Evolutionary conservation across 2,113 vertebrate genomes (phyloP), one percentile per base, ranked within the genome.

Genomic region (Neolamprologus ventralis): DNA sequence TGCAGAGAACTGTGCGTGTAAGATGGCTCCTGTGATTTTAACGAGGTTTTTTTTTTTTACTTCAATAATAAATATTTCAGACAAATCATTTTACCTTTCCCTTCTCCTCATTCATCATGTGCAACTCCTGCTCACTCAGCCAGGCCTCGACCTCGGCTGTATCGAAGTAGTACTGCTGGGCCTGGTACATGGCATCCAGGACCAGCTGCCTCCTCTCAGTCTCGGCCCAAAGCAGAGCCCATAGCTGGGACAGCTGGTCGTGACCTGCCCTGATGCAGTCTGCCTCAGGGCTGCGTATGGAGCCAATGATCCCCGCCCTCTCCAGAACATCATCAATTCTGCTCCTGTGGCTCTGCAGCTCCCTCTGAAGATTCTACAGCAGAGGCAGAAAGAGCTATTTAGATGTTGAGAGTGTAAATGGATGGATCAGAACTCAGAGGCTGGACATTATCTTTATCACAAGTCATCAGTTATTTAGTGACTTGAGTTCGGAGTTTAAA

Each of bases 71-170:
- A 75, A 47, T 28, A 47, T 75, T 28, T 4, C 9, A 49, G 7
- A 40, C 57, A 37, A 35, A 45, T 21, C 3, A 33, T 4, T 82
- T 82, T 91, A 98, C 98, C 97, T 99, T 98, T 83, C 98, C 98
- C 94, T 97, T 98, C 94, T 99, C 98, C 88, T 99, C 97, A 31
- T 96, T 98, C 98, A 99, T 98, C 97, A 99, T 96, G 85, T 98
- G 97, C 89, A 99, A 96, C 93, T 99, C 98, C 83, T 99, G 98
- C 91, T 99, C 98, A 2, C 98, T 97, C 73, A 99, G 96, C 98
- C 98, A 98, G 35, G 98, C 95, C 94, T 99, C 98, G 92, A 98
- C 98, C 92, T 99, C 98, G 0, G 96, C 97, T 17, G 97, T 96
- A 54, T 99, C 98, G 2, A 98, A 98, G 96, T 97, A 98, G 92